phyloP scores from a whole-genome alignment of 2,888 invertebrate species.

The Rhynchonema sp. region DNA sequence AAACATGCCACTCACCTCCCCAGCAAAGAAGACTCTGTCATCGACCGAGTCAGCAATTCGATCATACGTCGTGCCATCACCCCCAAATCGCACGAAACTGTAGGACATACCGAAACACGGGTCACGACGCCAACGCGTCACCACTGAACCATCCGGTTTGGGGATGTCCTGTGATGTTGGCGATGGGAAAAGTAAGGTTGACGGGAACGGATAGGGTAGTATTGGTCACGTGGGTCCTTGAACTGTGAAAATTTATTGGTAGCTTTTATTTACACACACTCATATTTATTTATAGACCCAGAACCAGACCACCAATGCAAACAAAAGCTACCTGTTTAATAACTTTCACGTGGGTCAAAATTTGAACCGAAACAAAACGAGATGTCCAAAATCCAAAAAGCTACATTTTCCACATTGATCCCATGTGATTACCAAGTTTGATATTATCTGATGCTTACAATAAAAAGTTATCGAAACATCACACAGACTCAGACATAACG shows the following conservation, averaged over 20 bases:
- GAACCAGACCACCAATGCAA: no score
- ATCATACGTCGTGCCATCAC: constrained; percentile 20
- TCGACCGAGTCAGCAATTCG: constrained; percentile 29
- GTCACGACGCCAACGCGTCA: constrained; percentile 33
- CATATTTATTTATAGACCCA: no score
- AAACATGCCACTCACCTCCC: constrained; percentile 29
- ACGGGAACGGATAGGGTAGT: no score
- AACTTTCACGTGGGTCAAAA: no score
- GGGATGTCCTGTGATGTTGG: constrained; percentile 25
- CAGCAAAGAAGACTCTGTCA: constrained; percentile 33
- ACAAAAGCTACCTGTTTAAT: no score
- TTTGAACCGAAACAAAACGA: no score
- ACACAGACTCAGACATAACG: no score
- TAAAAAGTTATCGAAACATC: neutral
- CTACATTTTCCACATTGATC: neutral
- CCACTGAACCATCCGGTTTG: constrained; percentile 27
- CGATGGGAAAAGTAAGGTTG: neutral
- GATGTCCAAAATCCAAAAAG: no score
- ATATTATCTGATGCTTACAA: constrained; percentile 1
- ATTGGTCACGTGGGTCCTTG: no score
- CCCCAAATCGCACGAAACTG: constrained; percentile 32
- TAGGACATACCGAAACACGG: constrained; percentile 31
- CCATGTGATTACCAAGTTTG: neutral
- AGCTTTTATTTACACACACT: no score
- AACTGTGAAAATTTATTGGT: no score